phyloP scores from a whole-genome alignment of 2,113 vertebrate genomes.

The Talpa occidentalis region DNA sequence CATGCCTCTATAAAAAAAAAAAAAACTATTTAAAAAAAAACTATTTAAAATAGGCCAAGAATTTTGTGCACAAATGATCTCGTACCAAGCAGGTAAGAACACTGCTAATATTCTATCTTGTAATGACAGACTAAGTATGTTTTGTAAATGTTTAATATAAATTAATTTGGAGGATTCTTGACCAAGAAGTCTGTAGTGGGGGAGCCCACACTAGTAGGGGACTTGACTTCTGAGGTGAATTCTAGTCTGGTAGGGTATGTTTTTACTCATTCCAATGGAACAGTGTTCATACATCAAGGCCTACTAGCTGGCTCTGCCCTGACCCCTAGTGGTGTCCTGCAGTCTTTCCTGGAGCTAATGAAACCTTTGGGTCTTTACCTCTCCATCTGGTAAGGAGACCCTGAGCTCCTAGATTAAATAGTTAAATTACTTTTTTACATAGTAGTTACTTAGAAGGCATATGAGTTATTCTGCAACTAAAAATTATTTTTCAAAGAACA shows the following conservation, averaged over 20 bases:
- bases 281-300: neutral
- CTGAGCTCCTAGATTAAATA: conserved; percentile 26
- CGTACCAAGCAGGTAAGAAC: conserved; percentile 20
- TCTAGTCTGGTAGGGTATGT: conserved; percentile 12
- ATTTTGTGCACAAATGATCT: conserved; percentile 24
- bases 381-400: neutral
- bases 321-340: conserved; percentile 57
- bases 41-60: conserved; percentile 5
- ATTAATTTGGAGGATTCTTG: conserved; percentile 20
- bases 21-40: no score
- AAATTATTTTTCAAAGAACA: conserved; percentile 45
- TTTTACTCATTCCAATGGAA: neutral
- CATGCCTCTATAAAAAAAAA: no score
- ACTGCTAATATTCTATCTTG: neutral
- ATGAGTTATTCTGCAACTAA: conserved; percentile 9
- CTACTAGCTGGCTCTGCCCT: conserved; percentile 24
- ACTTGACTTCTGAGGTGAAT: neutral
- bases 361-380: neutral
- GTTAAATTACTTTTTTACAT: conserved; percentile 29
- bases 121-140: conserved; percentile 18
- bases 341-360: neutral
- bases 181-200: neutral
- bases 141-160: conserved; percentile 56
- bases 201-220: neutral
- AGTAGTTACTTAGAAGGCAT: neutral